A percentile compares a stretch with the other conserved stretches of the same genome.
Evolutionary conservation across 1,140 invertebrate species (phyloP).

Genomic region (Heliconius himera): DNA sequence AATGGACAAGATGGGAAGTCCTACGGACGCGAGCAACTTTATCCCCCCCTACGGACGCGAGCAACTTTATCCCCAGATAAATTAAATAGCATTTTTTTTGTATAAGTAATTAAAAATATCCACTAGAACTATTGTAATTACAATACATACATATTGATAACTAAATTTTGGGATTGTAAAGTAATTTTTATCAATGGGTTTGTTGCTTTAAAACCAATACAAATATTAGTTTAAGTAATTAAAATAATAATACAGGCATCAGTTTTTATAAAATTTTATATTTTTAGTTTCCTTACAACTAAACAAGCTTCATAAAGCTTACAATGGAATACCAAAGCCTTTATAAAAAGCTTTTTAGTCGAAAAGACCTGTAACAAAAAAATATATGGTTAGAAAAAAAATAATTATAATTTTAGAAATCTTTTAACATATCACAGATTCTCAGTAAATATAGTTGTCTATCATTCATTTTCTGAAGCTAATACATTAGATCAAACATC

Average conservation of each 20-base stretch:
- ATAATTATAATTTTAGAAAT: not conserved
- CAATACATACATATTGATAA: too few relatives aligned
- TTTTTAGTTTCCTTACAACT: conserved; percentile 73
- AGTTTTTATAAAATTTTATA: conserved; percentile 63
- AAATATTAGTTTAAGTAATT: not conserved
- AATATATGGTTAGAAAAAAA: conserved; percentile 41
- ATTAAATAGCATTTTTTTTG: too few relatives aligned
- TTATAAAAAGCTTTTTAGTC: conserved; percentile 84
- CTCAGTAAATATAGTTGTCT: conserved; percentile 47
- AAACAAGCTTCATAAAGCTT: conserved; percentile 74
- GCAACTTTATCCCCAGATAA: too few relatives aligned
- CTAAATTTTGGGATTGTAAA: too few relatives aligned
- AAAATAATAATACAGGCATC: conserved; percentile 4
- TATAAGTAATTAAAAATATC: too few relatives aligned
- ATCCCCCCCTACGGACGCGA: too few relatives aligned
- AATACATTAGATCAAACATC: conserved; percentile 79
- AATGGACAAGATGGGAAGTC: too few relatives aligned
- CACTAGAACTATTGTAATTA: too few relatives aligned
- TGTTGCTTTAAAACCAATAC: too few relatives aligned
- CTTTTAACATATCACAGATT: not conserved
- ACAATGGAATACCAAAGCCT: conserved; percentile 73
- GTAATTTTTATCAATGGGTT: not conserved
- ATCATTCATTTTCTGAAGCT: conserved; percentile 82
- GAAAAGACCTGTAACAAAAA: conserved; percentile 86
- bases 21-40: too few relatives aligned